Evolutionary conservation across 30 jellyfish, hydroid and myxozoan species (phyloP).

Genomic region (Aurelia sp.): DNA sequence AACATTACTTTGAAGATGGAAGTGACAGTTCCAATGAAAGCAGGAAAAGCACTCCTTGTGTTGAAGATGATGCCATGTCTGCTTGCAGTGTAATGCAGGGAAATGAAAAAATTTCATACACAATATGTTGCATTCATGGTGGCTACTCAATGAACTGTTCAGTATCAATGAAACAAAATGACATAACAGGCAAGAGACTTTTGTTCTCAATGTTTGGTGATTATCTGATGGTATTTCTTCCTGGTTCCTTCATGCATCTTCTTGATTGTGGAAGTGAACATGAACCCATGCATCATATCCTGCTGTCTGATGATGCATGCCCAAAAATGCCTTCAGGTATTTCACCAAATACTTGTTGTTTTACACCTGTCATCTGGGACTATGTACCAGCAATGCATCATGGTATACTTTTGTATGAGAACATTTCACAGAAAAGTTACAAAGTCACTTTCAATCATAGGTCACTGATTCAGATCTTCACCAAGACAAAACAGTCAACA

Average conservation of each 20-base stretch:
- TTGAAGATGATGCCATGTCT: constrained; percentile 55
- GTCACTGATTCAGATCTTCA: constrained; percentile 39
- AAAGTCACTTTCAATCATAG: constrained; percentile 50
- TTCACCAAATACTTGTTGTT: constrained; percentile 25
- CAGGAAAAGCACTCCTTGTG: constrained; percentile 28
- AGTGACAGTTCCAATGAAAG: neutral
- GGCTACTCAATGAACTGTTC: constrained; percentile 66
- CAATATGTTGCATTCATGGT: constrained; percentile 83
- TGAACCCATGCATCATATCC: constrained; percentile 82
- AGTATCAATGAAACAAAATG: constrained; percentile 32
- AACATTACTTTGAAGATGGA: constrained; percentile 53
- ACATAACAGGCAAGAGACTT: constrained; percentile 23
- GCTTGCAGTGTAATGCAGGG: constrained; percentile 44
- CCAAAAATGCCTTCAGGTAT: constrained; percentile 25
- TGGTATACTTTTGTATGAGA: constrained; percentile 60
- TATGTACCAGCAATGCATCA: constrained; percentile 58
- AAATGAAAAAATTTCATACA: constrained; percentile 41
- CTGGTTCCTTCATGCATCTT: constrained; percentile 80
- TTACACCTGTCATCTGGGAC: constrained; percentile 62
- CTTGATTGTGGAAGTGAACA: constrained; percentile 94
- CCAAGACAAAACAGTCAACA: constrained; percentile 61
- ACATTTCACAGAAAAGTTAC: constrained; percentile 61
- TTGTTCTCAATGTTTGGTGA: constrained; percentile 80
- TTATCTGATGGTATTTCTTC: constrained; percentile 68
- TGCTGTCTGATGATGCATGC: constrained; percentile 45